phyloP scores from a whole-genome alignment of 1,140 invertebrate species.

The Ceratina calcarata region DNA sequence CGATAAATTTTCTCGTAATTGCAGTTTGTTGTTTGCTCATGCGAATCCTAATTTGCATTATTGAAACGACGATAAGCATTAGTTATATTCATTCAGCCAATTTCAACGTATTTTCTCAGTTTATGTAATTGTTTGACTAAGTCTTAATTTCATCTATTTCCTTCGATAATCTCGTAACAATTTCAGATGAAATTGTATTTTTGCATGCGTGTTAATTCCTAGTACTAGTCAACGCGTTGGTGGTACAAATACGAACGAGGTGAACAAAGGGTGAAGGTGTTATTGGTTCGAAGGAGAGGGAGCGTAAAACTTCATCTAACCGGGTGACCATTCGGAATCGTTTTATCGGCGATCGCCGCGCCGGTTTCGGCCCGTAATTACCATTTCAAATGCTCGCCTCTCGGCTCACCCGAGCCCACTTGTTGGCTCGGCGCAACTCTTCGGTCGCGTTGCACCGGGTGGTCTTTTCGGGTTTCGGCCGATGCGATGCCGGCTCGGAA shows the following conservation, averaged over 20 bases:
- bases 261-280: neutral
- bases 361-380: constrained; percentile 72
- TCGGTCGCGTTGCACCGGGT: constrained; percentile 75
- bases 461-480: constrained; percentile 72
- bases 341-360: constrained; percentile 74
- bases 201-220: too few species aligned
- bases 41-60: too few species aligned
- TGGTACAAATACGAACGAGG: neutral
- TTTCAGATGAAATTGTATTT: too few species aligned
- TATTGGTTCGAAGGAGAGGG: constrained; percentile 4
- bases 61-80: too few species aligned
- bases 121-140: too few species aligned
- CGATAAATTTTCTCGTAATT: too few species aligned
- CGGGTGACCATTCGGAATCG: constrained; percentile 68
- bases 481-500: constrained; percentile 57
- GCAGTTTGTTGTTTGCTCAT: too few species aligned
- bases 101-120: too few species aligned
- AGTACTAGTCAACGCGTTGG: neutral
- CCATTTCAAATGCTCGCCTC: constrained; percentile 79
- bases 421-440: constrained; percentile 65
- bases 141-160: too few species aligned
- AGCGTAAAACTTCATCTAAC: constrained; percentile 54
- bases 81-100: too few species aligned
- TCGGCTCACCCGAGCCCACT: constrained; percentile 72
- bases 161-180: neutral